Conservation (phyloP, 1,140 invertebrate genomes). For the Ostrea denselamellosa region DNA sequence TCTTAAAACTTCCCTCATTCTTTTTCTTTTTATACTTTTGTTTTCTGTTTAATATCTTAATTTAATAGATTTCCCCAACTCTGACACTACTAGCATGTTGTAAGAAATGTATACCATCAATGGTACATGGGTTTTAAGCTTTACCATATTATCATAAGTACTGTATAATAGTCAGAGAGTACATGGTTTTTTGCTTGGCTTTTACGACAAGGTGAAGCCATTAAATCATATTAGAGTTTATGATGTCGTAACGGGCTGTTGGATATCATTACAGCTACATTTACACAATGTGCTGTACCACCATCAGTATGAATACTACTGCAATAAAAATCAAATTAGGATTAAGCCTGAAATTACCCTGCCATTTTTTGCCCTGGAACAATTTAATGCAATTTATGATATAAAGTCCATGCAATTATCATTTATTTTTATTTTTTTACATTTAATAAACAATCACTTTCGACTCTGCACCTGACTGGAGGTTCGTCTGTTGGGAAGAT, state of each 20-base stretch:
- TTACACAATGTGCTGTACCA: neutral
- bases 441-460: neutral
- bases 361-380: slow-evolving; percentile 5
- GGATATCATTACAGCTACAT: neutral
- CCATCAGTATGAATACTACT: neutral
- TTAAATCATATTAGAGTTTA: neutral
- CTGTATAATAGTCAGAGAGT: no score
- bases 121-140: no score
- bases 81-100: no score
- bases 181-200: no score
- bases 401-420: neutral
- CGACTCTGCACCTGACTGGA: slow-evolving; percentile 16
- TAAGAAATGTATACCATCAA: no score
- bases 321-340: slow-evolving; percentile 33
- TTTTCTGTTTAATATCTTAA: no score
- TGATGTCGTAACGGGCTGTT: neutral
- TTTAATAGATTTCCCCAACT: no score
- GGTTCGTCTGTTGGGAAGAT: neutral
- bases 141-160: no score
- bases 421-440: neutral
- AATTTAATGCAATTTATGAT: neutral
- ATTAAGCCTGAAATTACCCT: slow-evolving; percentile 4
- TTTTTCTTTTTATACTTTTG: no score
- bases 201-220: neutral
- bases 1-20: no score